Evolutionary conservation across 2,113 vertebrate species (phyloP).

Genomic region (Marmota flaviventris): DNA sequence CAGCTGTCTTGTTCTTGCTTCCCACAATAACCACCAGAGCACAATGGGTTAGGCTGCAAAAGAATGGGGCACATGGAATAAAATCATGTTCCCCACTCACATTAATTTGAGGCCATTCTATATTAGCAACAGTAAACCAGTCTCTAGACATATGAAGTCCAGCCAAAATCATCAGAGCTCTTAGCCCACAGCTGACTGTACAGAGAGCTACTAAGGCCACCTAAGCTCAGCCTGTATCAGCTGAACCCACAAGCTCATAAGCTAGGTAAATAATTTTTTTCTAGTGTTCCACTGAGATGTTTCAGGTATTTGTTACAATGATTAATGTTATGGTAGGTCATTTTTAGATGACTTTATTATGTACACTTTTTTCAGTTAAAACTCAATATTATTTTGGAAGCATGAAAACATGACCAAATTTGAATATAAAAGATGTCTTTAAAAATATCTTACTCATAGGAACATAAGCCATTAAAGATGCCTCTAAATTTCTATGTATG

Average conservation of each 20-base stretch:
- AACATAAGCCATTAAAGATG: not conserved
- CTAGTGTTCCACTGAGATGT: not conserved
- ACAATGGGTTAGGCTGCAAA: too few species aligned
- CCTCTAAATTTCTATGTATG: not conserved
- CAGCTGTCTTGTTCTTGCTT: not conserved
- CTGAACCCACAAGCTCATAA: not conserved
- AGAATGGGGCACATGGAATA: not conserved
- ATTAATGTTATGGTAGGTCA: not conserved
- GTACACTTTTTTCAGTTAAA: not conserved
- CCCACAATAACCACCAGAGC: not conserved
- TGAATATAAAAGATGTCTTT: not conserved
- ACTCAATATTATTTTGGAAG: not conserved
- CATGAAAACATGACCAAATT: not conserved
- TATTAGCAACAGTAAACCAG: not conserved
- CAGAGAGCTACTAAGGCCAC: not conserved
- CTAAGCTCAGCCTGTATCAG: not conserved
- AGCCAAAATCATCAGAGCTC: not conserved
- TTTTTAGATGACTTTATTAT: not conserved
- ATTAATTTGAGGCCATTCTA: not conserved
- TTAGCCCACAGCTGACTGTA: not conserved
- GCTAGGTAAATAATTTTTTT: not conserved
- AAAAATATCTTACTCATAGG: not conserved
- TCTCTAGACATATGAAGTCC: not conserved
- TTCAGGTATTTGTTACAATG: not conserved
- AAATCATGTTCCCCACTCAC: too few species aligned